phyloP scores from a whole-genome alignment of 2,797 vertebrate species.

The Craterocephalus amniculus region DNA sequence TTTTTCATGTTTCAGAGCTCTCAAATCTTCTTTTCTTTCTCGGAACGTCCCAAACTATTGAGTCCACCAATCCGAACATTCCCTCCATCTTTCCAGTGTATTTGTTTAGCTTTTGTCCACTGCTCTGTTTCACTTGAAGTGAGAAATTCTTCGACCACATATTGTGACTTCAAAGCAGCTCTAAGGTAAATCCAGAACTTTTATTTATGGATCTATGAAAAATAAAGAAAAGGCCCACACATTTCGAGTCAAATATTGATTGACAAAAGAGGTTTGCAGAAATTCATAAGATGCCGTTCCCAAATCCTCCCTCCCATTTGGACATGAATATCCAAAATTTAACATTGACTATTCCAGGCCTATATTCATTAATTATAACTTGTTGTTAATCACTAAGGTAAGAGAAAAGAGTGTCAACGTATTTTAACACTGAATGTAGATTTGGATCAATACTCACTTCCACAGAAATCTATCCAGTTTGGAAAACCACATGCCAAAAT shows the following conservation, averaged over 20 bases:
- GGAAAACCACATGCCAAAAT: slow-evolving; percentile 14
- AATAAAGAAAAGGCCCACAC: not conserved
- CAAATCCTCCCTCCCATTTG: not conserved
- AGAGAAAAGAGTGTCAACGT: not conserved
- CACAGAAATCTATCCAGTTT: slow-evolving; percentile 7
- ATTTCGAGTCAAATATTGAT: not conserved
- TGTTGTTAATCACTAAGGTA: not conserved
- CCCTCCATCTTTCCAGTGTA: not conserved
- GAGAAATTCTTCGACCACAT: not conserved
- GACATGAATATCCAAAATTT: too few species aligned
- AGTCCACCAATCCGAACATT: not conserved
- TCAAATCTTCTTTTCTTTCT: not conserved
- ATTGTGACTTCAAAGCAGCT: not conserved
- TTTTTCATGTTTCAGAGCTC: not conserved
- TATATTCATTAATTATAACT: not conserved
- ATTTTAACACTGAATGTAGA: not conserved
- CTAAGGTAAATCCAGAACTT: not conserved
- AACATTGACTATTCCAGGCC: not conserved
- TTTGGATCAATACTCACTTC: not conserved
- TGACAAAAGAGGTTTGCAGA: not conserved
- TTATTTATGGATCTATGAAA: not conserved
- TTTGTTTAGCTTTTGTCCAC: not conserved
- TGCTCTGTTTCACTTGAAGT: not conserved
- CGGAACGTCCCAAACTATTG: not conserved
- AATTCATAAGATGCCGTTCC: not conserved